Percentiles rank a stretch among this genome's conserved stretches.
phyloP scores from a whole-genome alignment of 2,888 invertebrate genomes.

The Crocallis elinguaria region DNA sequence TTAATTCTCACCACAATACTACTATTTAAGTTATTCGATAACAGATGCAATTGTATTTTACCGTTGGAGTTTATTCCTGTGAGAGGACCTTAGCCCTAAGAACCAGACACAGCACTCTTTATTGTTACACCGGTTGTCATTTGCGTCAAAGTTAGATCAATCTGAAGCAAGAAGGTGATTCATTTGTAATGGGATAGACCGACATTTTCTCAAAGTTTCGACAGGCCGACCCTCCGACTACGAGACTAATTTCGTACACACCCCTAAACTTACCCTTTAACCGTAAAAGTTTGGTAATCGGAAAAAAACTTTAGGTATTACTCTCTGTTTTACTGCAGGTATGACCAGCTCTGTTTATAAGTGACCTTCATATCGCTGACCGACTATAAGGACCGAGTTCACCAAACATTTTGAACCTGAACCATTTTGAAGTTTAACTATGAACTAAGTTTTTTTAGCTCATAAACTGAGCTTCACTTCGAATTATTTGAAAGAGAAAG shows the following conservation, averaged over 20 bases:
- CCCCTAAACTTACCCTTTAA: conserved; percentile 40
- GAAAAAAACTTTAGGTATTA: conserved; percentile 43
- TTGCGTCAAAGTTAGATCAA: conserved; percentile 15
- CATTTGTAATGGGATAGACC: conserved; percentile 46
- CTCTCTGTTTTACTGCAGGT: conserved; percentile 17
- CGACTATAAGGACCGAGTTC: not conserved
- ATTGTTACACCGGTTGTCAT: not conserved
- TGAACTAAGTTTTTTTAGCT: no score
- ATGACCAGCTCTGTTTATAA: conserved; percentile 26
- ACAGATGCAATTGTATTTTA: no score
- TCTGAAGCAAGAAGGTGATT: conserved; percentile 27
- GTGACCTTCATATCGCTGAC: not conserved
- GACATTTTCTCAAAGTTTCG: conserved; percentile 44
- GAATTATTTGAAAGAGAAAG: no score
- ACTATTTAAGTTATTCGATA: no score
- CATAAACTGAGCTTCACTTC: no score
- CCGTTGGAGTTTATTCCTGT: no score
- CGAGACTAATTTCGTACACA: conserved; percentile 43
- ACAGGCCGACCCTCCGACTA: conserved; percentile 39
- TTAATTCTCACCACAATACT: no score
- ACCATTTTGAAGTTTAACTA: no score
- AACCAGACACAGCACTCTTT: not conserved
- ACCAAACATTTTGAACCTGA: no score
- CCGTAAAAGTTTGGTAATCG: conserved; percentile 44
- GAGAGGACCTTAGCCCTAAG: no score